Percentiles rank a stretch among this genome's conserved stretches.
These are phyloP conservation scores for Herpetotheres cachinnans DNA, from an alignment of 2,113 vertebrate species.

Conservation along the genomic window DNA sequence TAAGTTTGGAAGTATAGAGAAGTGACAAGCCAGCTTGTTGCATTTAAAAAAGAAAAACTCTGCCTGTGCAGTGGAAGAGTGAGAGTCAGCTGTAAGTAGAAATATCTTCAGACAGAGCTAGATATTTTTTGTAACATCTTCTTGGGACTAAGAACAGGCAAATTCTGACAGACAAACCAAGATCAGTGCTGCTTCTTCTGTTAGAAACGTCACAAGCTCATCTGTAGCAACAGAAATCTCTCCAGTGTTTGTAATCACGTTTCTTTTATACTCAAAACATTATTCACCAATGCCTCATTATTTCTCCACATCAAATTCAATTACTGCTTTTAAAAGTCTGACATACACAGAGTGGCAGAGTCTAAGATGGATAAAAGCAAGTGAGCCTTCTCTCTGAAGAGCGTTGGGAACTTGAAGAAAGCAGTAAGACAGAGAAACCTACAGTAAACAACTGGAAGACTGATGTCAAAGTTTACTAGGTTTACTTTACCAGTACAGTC, in stretches of 20 bases:
- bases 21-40: not conserved
- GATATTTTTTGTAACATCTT: not conserved
- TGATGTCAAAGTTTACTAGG: not conserved
- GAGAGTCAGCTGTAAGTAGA: not conserved
- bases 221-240: not conserved
- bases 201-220: not conserved
- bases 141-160: not conserved
- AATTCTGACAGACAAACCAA: not conserved
- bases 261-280: not conserved
- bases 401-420: not conserved
- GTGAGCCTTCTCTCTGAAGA: not conserved
- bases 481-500: not conserved
- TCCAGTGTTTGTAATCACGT: not conserved
- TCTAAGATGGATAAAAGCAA: not conserved
- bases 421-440: not conserved
- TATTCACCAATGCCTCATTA: not conserved
- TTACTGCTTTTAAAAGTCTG: not conserved
- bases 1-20: not conserved
- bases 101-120: not conserved
- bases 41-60: not conserved
- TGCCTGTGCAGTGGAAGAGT: not conserved
- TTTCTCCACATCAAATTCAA: not conserved
- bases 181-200: not conserved
- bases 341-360: not conserved
- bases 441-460: not conserved